These are phyloP conservation scores for Notolepis coatsorum DNA, from an alignment of 2,797 vertebrate species.

Conservation along the genomic window DNA sequence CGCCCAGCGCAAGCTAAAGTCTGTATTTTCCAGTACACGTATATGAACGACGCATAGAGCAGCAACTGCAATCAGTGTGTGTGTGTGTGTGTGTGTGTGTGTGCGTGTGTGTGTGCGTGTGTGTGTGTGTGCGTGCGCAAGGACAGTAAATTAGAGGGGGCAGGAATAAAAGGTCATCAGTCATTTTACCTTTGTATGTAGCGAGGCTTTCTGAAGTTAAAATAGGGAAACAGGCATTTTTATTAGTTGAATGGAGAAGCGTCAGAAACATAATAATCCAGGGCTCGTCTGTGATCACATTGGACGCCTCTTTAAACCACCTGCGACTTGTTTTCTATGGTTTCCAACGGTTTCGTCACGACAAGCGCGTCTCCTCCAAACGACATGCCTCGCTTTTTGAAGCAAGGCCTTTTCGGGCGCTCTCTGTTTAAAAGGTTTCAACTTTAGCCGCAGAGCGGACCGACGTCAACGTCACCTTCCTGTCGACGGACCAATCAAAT, in stretches of 20 bases:
- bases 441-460: no score
- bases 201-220: conserved; percentile 11
- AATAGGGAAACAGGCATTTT: conserved; percentile 19
- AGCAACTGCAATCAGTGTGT: conserved; percentile 19
- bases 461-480: no score
- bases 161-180: conserved; percentile 22
- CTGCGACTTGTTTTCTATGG: no score
- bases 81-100: neutral
- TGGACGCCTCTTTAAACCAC: no score
- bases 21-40: conserved; percentile 63
- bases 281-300: neutral
- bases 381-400: no score
- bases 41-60: no score
- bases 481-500: no score
- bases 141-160: conserved; percentile 18
- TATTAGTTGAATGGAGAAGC: conserved; percentile 25
- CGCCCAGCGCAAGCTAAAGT: conserved; percentile 67
- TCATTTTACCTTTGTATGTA: conserved; percentile 23
- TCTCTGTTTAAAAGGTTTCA: no score
- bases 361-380: no score
- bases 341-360: no score
- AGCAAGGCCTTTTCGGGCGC: no score
- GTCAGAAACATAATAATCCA: conserved; percentile 6
- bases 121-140: neutral
- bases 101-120: neutral